phyloP scores from a whole-genome alignment of 2,888 invertebrate genomes.

The Polydrusus pterygomalis region DNA sequence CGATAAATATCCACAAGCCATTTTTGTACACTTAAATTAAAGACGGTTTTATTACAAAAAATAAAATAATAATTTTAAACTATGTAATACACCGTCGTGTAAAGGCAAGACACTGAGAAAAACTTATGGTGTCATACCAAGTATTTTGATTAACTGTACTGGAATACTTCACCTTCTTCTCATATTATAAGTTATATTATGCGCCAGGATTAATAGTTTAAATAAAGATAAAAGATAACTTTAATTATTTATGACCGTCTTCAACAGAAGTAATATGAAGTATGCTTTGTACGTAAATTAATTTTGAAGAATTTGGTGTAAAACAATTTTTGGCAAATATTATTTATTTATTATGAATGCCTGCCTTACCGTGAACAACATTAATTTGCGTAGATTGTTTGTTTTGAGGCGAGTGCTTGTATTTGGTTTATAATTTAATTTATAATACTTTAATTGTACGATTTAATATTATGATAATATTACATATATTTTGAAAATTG shows the following conservation, averaged over 20 bases:
- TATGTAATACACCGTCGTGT: constrained; percentile 33
- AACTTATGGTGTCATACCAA: constrained; percentile 10
- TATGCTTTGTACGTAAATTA: not conserved
- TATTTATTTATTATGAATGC: constrained; percentile 18
- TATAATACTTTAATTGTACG: not conserved
- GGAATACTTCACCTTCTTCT: not conserved
- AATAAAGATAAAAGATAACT: constrained; percentile 43
- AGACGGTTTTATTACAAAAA: constrained; percentile 36
- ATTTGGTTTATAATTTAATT: not conserved
- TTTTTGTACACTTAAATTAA: constrained; percentile 17
- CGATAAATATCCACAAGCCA: constrained; percentile 9
- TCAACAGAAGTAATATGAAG: not conserved
- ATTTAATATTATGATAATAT: no score
- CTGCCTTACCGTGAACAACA: not conserved
- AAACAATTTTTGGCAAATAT: constrained; percentile 11
- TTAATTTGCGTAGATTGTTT: not conserved
- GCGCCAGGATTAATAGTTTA: constrained; percentile 27
- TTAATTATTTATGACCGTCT: constrained; percentile 27
- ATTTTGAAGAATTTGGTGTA: constrained; percentile 5
- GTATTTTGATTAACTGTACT: constrained; percentile 4
- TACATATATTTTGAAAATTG: no score
- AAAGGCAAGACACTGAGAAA: not conserved
- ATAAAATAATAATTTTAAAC: constrained; percentile 33
- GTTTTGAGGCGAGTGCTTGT: not conserved
- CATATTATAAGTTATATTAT: constrained; percentile 30